These are phyloP conservation scores for Anser brachyrhynchus DNA, from an alignment of 2,113 vertebrate genomes.

Conservation along the genomic window DNA sequence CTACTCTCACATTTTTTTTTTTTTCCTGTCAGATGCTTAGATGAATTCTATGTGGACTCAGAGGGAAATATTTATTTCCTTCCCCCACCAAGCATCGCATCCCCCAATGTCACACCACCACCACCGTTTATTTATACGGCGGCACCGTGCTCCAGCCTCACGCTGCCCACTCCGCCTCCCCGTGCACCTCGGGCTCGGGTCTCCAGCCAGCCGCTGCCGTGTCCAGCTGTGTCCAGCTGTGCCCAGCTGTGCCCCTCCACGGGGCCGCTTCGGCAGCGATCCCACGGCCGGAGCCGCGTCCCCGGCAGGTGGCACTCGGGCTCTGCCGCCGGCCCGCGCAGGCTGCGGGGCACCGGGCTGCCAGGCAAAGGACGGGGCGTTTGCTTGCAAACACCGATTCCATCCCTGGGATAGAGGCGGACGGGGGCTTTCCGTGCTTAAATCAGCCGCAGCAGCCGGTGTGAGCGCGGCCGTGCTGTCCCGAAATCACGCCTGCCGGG, in stretches of 20 bases:
- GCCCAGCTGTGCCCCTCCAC: too few species aligned
- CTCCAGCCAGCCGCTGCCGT: not conserved
- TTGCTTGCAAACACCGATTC: not conserved
- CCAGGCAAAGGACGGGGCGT: not conserved
- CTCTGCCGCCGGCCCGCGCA: constrained; percentile 29
- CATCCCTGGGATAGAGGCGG: not conserved
- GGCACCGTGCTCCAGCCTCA: rapidly evolving
- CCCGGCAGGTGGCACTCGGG: constrained; percentile 77
- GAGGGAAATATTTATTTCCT: rapidly evolving
- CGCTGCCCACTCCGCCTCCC: rapidly evolving
- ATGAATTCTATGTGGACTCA: rapidly evolving
- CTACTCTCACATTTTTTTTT: too few species aligned
- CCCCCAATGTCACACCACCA: rapidly evolving
- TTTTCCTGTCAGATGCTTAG: rapidly evolving
- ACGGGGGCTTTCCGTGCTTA: not conserved
- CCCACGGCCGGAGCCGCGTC: too few species aligned
- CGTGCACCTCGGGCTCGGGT: rapidly evolving
- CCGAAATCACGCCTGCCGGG: rapidly evolving
- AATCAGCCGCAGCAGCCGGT: not conserved
- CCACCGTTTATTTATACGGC: too few species aligned
- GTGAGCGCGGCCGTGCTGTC: rapidly evolving
- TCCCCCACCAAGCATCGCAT: too few species aligned
- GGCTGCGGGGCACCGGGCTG: not conserved
- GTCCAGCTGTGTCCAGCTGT: not conserved
- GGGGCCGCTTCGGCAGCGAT: not conserved